Evolutionary conservation across 2,888 invertebrate species (phyloP).

Genomic region (Netelia virgata): DNA sequence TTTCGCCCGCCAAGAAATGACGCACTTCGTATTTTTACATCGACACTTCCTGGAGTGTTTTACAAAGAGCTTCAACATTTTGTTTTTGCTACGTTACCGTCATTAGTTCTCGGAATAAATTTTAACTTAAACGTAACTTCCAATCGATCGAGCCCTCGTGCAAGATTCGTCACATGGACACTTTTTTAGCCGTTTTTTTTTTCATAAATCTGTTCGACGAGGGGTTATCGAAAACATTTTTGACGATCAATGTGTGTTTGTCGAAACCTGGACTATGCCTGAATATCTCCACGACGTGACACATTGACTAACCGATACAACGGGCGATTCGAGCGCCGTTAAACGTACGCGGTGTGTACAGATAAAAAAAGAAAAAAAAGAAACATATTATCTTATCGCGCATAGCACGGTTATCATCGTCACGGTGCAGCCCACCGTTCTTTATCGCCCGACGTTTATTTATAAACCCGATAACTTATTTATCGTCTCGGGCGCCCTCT

Average conservation of each 20-base stretch:
- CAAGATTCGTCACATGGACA: slow-evolving; percentile 3
- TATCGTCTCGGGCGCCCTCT: slow-evolving; percentile 62
- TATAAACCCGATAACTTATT: slow-evolving; percentile 71
- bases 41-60: background rate
- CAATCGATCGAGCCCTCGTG: background rate
- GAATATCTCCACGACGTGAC: slow-evolving; percentile 41
- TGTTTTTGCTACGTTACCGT: background rate
- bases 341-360: slow-evolving; percentile 26
- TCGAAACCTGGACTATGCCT: slow-evolving; percentile 22
- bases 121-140: background rate
- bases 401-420: slow-evolving; percentile 64
- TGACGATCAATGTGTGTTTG: slow-evolving; percentile 48
- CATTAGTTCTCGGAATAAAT: background rate
- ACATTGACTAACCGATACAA: slow-evolving; percentile 51
- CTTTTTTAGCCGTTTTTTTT: background rate
- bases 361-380: slow-evolving; percentile 31
- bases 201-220: slow-evolving; percentile 66
- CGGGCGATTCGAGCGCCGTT: slow-evolving; percentile 28
- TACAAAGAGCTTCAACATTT: background rate
- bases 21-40: background rate
- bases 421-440: slow-evolving; percentile 58
- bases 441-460: slow-evolving; percentile 71
- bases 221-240: slow-evolving; percentile 63
- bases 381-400: slow-evolving; percentile 70
- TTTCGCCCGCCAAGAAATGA: background rate